phyloP scores from a whole-genome alignment of 2,113 vertebrate genomes.

The Psilopsiagon aymara region DNA sequence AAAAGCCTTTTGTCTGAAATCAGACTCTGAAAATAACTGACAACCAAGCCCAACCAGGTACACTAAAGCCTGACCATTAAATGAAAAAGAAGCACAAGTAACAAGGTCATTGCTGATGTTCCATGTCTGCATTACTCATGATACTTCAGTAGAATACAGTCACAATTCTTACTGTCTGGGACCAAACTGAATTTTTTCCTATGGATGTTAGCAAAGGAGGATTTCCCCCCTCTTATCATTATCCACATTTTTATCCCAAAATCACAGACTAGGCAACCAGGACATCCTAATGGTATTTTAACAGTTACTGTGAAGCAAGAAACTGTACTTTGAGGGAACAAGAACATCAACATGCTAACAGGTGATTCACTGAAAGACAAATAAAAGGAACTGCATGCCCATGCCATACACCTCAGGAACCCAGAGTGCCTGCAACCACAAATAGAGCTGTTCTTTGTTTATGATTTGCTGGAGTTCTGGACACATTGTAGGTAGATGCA shows the following conservation, averaged over 20 bases:
- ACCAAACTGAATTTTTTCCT: neutral
- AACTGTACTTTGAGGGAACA: neutral
- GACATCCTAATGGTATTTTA: neutral
- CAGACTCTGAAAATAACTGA: neutral
- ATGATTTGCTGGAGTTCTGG: neutral
- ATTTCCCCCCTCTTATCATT: rapidly evolving
- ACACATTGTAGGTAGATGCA: neutral
- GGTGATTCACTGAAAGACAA: neutral
- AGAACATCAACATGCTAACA: neutral
- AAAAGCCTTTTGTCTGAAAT: neutral
- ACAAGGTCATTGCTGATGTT: neutral
- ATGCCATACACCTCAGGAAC: neutral
- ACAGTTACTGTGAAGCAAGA: neutral
- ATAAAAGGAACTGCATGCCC: neutral
- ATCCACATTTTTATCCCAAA: neutral
- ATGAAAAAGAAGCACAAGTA: neutral
- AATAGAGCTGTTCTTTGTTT: neutral
- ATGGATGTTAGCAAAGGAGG: neutral
- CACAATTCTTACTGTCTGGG: neutral
- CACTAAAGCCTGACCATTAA: neutral
- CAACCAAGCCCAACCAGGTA: neutral
- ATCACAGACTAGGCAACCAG: neutral
- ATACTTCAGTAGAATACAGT: neutral
- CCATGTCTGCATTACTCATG: neutral
- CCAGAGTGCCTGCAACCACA: neutral